phyloP scores from a whole-genome alignment of 2,888 invertebrate genomes.

The Meandrusa payeni region DNA sequence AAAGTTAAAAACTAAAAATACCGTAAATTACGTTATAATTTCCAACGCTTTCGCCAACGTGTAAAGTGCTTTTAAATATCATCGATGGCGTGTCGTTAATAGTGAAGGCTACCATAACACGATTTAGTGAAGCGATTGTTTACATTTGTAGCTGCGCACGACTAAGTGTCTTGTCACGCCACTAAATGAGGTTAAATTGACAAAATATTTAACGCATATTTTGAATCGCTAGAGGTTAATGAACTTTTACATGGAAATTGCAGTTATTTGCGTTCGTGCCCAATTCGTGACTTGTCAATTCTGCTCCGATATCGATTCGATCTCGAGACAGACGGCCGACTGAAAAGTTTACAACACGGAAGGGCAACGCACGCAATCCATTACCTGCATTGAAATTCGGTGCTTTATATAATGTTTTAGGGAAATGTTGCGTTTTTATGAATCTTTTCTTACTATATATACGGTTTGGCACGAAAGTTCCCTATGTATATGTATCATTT shows the following conservation, averaged over 20 bases:
- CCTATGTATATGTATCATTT: not conserved
- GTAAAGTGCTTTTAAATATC: slow-evolving; percentile 31
- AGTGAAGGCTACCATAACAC: slow-evolving; percentile 41
- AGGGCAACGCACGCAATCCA: slow-evolving; percentile 66
- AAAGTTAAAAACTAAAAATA: too few relatives aligned
- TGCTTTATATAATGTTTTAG: slow-evolving; percentile 32
- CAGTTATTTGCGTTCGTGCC: slow-evolving; percentile 43
- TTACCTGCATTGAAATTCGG: slow-evolving; percentile 58
- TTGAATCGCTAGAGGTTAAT: slow-evolving; percentile 39
- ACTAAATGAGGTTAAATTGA: slow-evolving; percentile 24
- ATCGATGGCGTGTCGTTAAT: slow-evolving; percentile 39
- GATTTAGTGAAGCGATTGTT: slow-evolving; percentile 40
- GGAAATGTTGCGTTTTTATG: slow-evolving; percentile 12
- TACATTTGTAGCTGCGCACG: slow-evolving; percentile 36
- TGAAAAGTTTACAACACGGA: slow-evolving; percentile 72
- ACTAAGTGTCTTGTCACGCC: slow-evolving; percentile 23
- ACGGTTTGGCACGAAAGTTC: not conserved
- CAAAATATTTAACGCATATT: slow-evolving; percentile 35
- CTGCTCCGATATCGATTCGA: slow-evolving; percentile 64
- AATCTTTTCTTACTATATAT: not conserved
- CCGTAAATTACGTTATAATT: slow-evolving; percentile 12
- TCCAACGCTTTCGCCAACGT: slow-evolving; percentile 11
- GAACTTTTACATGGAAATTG: slow-evolving; percentile 39
- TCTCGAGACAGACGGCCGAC: slow-evolving; percentile 60
- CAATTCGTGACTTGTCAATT: slow-evolving; percentile 66